Conservation (phyloP, 2,888 invertebrate species). For the Macrophya alboannulata region DNA sequence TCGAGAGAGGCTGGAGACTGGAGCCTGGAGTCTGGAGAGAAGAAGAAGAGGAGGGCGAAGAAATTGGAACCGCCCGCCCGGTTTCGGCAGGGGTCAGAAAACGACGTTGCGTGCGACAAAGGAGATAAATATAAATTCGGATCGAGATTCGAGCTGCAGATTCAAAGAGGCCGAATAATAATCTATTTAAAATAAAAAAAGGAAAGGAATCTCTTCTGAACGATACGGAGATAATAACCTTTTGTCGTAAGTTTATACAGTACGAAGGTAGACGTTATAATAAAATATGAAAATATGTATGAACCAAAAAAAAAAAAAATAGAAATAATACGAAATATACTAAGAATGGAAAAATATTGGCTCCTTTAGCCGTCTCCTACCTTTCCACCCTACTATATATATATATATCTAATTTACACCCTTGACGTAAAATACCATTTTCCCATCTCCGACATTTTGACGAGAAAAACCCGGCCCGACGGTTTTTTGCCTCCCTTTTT, state of each 20-base stretch:
- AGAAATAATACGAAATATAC: background rate
- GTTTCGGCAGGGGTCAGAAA: background rate
- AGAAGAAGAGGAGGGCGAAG: background rate
- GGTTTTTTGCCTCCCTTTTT: background rate
- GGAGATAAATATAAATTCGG: background rate
- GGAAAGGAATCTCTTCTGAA: background rate
- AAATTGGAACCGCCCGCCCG: background rate
- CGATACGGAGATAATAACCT: background rate
- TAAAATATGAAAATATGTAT: background rate
- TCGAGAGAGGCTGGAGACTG: background rate
- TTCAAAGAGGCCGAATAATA: background rate
- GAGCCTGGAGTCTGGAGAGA: background rate
- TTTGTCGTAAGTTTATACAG: background rate
- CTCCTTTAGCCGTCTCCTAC: background rate
- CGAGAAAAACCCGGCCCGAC: conserved; percentile 2
- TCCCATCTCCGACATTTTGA: conserved; percentile 40
- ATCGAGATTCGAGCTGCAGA: background rate
- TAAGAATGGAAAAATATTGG: background rate
- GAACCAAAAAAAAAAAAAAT: background rate
- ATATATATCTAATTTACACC: conserved; percentile 30
- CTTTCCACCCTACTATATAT: background rate
- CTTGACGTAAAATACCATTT: conserved; percentile 37
- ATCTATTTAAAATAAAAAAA: background rate
- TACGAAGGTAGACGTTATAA: background rate
- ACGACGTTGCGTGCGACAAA: background rate